These are phyloP conservation scores for Thymelicus acteon DNA, from an alignment of 2,888 invertebrate genomes.

Conservation along the genomic window DNA sequence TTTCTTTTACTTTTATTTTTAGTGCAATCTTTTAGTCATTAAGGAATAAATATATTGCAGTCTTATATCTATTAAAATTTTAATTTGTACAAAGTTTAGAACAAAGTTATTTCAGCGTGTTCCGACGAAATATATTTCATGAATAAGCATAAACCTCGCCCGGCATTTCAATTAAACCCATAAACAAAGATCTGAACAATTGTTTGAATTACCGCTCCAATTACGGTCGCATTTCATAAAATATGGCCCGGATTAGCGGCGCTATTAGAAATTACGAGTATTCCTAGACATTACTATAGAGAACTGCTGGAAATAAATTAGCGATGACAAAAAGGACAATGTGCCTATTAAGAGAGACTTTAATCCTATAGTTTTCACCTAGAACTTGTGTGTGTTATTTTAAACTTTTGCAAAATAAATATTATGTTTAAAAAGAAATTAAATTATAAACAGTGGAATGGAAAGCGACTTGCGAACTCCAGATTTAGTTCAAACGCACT, in stretches of 20 bases:
- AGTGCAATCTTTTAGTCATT: too few relatives aligned
- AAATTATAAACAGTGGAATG: too few relatives aligned
- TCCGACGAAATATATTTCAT: not conserved
- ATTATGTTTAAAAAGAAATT: too few relatives aligned
- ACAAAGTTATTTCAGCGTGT: not conserved
- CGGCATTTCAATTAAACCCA: constrained; percentile 7
- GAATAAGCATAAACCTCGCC: not conserved
- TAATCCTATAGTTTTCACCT: too few relatives aligned
- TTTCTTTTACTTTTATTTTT: too few relatives aligned
- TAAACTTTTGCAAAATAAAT: too few relatives aligned
- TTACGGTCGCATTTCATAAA: constrained; percentile 7
- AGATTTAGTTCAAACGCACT: too few relatives aligned
- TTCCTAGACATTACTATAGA: constrained; percentile 3
- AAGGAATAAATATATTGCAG: too few relatives aligned
- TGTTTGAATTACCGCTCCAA: constrained; percentile 10
- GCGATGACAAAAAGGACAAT: not conserved
- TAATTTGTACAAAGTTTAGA: not conserved
- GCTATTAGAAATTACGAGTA: constrained; percentile 2
- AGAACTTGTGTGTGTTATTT: too few relatives aligned
- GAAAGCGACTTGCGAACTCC: too few relatives aligned
- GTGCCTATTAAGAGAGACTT: too few relatives aligned
- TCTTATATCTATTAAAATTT: not conserved
- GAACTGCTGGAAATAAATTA: not conserved
- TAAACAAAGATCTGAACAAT: constrained; percentile 13
- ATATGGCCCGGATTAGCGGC: not conserved